These are phyloP conservation scores for Dinoponera quadriceps DNA, from an alignment of 1,140 invertebrate species.

Conservation along the genomic window DNA sequence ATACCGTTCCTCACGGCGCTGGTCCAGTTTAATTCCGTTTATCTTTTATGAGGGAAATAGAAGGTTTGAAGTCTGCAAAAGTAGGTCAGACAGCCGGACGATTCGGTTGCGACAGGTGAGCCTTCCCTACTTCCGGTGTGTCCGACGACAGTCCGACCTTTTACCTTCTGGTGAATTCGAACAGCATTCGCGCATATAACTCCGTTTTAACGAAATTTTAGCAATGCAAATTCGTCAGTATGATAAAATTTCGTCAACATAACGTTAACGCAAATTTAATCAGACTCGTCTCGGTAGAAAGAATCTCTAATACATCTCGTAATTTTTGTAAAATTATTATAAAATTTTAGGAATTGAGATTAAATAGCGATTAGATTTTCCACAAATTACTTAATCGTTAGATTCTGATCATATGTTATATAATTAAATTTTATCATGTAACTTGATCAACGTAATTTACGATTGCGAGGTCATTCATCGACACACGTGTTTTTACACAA, in stretches of 20 bases:
- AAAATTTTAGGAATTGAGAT: background rate
- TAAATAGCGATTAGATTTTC: background rate
- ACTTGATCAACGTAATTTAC: background rate
- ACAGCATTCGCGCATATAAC: background rate
- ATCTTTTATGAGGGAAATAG: constrained; percentile 23
- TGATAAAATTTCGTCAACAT: background rate
- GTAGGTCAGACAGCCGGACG: constrained; percentile 40
- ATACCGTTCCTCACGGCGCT: constrained; percentile 27
- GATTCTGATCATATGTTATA: background rate
- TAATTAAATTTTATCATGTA: background rate
- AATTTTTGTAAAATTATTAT: background rate
- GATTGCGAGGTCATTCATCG: constrained; percentile 23
- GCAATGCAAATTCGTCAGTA: too few species aligned
- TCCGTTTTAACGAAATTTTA: background rate
- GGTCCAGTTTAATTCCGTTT: constrained; percentile 45
- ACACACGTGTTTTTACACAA: background rate
- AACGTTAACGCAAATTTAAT: background rate
- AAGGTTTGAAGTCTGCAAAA: constrained; percentile 5
- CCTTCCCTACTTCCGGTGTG: constrained; percentile 65
- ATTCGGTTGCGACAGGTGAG: constrained; percentile 57
- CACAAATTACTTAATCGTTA: background rate
- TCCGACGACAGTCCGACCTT: background rate
- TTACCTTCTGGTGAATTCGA: background rate
- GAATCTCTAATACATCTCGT: background rate
- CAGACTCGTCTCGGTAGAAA: background rate